Conservation (phyloP, 2,797 vertebrate genomes). For the Arremon brunneinucha region DNA sequence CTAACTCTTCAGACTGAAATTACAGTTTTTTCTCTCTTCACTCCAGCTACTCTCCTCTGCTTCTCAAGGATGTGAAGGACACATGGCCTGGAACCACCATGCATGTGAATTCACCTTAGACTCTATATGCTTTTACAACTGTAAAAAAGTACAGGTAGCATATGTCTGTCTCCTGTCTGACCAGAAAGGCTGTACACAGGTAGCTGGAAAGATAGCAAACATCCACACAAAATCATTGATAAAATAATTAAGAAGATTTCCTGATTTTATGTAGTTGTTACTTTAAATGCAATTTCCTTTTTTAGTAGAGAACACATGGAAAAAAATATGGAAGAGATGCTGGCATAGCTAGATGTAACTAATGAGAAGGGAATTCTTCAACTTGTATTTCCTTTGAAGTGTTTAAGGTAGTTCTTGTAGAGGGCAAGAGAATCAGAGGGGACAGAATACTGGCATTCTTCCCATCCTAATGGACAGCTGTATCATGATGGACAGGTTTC, state of each 20-base stretch:
- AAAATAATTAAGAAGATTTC: neutral
- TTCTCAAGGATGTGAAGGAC: neutral
- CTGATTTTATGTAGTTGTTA: neutral
- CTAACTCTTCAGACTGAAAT: neutral
- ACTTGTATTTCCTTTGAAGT: neutral
- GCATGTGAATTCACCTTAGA: neutral
- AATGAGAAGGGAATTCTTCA: neutral
- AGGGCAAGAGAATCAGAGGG: rapidly evolving
- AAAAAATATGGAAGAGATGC: neutral
- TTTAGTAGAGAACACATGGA: neutral
- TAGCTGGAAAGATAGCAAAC: neutral
- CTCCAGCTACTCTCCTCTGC: neutral
- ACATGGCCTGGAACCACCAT: neutral
- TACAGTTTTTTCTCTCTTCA: neutral
- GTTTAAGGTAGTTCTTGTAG: neutral
- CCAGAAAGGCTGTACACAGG: neutral
- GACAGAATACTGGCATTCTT: neutral
- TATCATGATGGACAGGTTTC: neutral
- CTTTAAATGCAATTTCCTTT: neutral
- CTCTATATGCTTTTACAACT: neutral
- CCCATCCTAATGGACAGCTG: neutral
- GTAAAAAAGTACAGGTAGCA: neutral
- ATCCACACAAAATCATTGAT: neutral
- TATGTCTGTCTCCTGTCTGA: neutral
- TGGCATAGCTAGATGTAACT: neutral